phyloP scores from a whole-genome alignment of 2,113 vertebrate genomes.

The Garra rufa region DNA sequence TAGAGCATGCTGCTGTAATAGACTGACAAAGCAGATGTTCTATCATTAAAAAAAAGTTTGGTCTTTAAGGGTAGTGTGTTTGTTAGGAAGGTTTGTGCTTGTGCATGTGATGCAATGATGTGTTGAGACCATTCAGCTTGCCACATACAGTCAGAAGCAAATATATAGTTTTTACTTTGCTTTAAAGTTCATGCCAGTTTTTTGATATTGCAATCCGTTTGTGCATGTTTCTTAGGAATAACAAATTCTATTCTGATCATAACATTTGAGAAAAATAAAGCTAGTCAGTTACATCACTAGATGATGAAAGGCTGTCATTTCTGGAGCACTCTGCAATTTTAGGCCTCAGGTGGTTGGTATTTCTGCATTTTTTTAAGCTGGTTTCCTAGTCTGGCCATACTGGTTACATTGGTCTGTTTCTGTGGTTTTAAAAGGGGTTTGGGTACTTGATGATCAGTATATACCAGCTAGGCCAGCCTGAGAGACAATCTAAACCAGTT shows the following conservation, averaged over 20 bases:
- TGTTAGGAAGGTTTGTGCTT: neutral
- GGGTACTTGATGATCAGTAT: neutral
- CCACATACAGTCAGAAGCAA: slow-evolving; percentile 9
- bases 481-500: neutral
- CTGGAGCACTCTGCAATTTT: neutral
- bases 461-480: neutral
- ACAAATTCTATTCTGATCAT: slow-evolving; percentile 1
- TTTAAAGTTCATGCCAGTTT: slow-evolving; percentile 30
- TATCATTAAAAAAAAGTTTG: neutral
- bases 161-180: slow-evolving; percentile 8
- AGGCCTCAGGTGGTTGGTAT: neutral
- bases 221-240: neutral
- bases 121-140: slow-evolving; percentile 7
- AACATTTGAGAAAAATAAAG: slow-evolving; percentile 4
- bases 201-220: neutral
- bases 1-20: neutral
- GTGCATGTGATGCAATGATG: neutral
- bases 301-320: neutral
- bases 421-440: neutral
- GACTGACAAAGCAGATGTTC: slow-evolving; percentile 7
- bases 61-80: neutral
- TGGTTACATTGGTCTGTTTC: neutral
- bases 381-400: neutral
- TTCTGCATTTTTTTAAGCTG: neutral
- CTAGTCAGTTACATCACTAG: neutral